Base-by-base conservation (phyloP, 2,888 invertebrate genomes). In the Spatulosminthurus flaviceps region DNA sequence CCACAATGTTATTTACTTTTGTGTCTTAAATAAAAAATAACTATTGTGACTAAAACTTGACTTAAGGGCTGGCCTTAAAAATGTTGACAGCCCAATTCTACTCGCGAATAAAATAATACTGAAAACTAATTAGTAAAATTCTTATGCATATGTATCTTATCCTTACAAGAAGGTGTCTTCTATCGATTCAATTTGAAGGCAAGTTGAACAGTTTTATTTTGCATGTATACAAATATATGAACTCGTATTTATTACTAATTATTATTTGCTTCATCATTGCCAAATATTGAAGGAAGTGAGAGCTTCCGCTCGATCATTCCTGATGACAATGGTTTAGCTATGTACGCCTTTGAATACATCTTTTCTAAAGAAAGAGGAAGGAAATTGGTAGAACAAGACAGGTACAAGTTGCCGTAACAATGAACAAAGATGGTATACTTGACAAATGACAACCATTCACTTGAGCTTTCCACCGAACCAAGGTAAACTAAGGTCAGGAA, bases 401-500 rank as follows among this genome's bases (percentile, higher is more conserved):
- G 34, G 9, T 34, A 34, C 34, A 34, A 34, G 34, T 34, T 34
- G 34, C 34, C 9, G 34, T 9, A 34, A 34, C 34, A 34, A 34
- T n/a, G 7, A 13, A 41, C 13, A 51, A 51, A 13, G 51, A 51
- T 51, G 51, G 51, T 51, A n/a, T n/a, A 51, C 51, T 73, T 73
- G 60, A 73, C 24, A 28, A 43, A 26, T 73, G 72, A 73, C 72
- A 73, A 51, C 26, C 24, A 51, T 26, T 51, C 72, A n/a, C 72
- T 43, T 51, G 43, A 24, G n/a, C 43, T 73, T n/a, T n/a, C 42
- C 26, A 51, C n/a, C 51, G 16, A 51, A 51, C 9, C 9, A 73
- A 73, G 72, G 72, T 73, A 73, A 73, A 51, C 51, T 60, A 73
- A 73, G 72, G 72, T 73, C 72, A 73, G 72, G 72, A 28, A 51